Evolutionary conservation across 2,888 invertebrate species (phyloP), one percentile per base, ranked within the genome.

Genomic region (Lasioglossum oenotherae): DNA sequence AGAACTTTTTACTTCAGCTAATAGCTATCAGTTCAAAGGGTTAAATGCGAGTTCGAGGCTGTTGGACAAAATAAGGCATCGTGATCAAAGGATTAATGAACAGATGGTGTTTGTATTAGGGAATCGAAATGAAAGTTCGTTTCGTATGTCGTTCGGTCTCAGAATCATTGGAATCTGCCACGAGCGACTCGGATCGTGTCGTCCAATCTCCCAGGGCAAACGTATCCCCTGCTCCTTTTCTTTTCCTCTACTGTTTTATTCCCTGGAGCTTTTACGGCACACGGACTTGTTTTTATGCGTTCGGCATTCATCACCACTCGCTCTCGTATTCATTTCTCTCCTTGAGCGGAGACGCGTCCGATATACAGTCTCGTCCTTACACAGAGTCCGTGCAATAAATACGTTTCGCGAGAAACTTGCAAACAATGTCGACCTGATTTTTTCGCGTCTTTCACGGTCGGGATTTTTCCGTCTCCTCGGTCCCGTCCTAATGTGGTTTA

Each of bases 381-480:
- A 35, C 38, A 35, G 27, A 2, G 16, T n/a, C 44, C 2, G n/a
- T 4, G 16, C 69, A 78, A 57, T 41, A 49, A 76, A 83, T 60
- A 19, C 10, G 31, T 82, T 19, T 44, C 41, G 64, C 64, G 53
- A 46, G 46, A 71, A 31, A 38, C n/a, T 5, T 2, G 31, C 10
- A 27, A 67, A 80, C 57, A 53, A 60, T 49, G 71, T 10, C 41
- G 35, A 31, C 49, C 49, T 53, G n/a, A 49, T 75, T 74, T 74
- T 41, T 10, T 19, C 16, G 31, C 31, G 19, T 35, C n/a, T 31
- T 44, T 41, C 19, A 72, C 31, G 79, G 60, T 23, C 23, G 31
- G 23, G 38, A 19, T 31, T 71, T 78, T 71, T 78, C 44, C 16
- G 14, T 23, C 16, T 23, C 12, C 4, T 38, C 10, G 23, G 10